Evolutionary conservation across 1,140 invertebrate species (phyloP), one percentile per base, ranked within the genome.

Genomic region (Drosophila orena): DNA sequence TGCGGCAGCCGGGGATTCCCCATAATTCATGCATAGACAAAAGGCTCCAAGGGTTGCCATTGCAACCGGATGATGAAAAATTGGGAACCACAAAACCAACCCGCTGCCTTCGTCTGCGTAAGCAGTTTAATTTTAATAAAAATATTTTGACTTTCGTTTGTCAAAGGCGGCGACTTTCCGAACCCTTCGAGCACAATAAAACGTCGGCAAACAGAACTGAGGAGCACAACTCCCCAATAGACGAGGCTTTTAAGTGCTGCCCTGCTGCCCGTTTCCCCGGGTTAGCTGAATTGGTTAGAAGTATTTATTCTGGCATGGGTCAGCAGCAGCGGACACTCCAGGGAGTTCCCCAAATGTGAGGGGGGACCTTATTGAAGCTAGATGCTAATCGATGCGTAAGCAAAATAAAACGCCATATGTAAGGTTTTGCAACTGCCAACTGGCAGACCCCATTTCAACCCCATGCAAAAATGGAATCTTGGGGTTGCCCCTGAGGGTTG

Each of bases 41-140:
- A 69, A 56, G 72, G 60, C 65, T 44, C 43, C 52, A 70, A 71
- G 60, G 65, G 57, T 40, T 46, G 52, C 60, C 70, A 60, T 34
- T 73, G 68, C 34, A 70, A 24, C 20, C 11, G 30, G 24, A 30
- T 35, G 44, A 37, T 17, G 17, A 47, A 40, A 69, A 40, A 24
- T 24, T 17, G 17, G 7, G 47, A 69, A 55, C 66, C 66, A 69
- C 64, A 57, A 15, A 58, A 17, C 56, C 64, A 34, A 20, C 17
- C 59, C 30, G 11, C 46, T 38, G 27, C 40, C 43, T 60, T 52
- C 2, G 20, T 60, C 56, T 78, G 80, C 58, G 56, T 79, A 62
- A 65, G 77, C 72, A 88, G 76, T 86, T 61, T 86, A 77, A 88
- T 88, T 88, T 86, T 86, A 86, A 79, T 86, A 86, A 76, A 88